A percentile compares a stretch with the other conserved stretches of the same genome.
These are phyloP conservation scores for Phengaris alcon DNA, from an alignment of 2,888 invertebrate species.

Conservation along the genomic window DNA sequence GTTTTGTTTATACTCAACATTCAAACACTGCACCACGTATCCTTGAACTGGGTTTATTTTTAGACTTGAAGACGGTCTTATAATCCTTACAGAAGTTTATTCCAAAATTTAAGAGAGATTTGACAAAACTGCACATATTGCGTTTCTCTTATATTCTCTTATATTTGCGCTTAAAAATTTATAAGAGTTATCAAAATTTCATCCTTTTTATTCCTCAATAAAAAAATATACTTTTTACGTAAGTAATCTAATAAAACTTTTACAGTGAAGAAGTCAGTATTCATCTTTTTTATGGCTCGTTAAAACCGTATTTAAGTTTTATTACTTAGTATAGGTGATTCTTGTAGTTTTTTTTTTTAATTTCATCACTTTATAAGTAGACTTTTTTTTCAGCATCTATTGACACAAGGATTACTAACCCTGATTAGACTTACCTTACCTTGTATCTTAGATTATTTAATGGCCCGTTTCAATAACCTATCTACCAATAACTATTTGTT, in stretches of 20 bases:
- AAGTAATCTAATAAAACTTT: not conserved
- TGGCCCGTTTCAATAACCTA: too few relatives aligned
- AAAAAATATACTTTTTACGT: not conserved
- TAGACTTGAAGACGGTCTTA: conserved; percentile 37
- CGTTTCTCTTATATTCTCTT: not conserved
- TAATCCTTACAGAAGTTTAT: conserved; percentile 35
- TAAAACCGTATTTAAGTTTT: not conserved
- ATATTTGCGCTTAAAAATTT: too few relatives aligned
- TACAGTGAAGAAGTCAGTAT: not conserved
- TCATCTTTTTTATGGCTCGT: not conserved
- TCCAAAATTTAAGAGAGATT: conserved; percentile 32
- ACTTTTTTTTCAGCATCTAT: too few relatives aligned
- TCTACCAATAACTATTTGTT: too few relatives aligned
- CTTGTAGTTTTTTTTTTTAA: not conserved
- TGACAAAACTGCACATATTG: not conserved
- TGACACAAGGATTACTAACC: too few relatives aligned
- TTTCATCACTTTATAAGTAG: not conserved
- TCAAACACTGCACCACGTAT: conserved; percentile 40
- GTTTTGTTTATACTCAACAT: conserved; percentile 41
- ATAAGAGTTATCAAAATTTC: not conserved
- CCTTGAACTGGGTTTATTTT: conserved; percentile 43
- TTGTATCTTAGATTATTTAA: too few relatives aligned
- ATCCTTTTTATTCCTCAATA: not conserved
- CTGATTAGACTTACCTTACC: too few relatives aligned
- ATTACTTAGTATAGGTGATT: not conserved